phyloP scores from a whole-genome alignment of 2,113 vertebrate species.

The Loxodonta africana region DNA sequence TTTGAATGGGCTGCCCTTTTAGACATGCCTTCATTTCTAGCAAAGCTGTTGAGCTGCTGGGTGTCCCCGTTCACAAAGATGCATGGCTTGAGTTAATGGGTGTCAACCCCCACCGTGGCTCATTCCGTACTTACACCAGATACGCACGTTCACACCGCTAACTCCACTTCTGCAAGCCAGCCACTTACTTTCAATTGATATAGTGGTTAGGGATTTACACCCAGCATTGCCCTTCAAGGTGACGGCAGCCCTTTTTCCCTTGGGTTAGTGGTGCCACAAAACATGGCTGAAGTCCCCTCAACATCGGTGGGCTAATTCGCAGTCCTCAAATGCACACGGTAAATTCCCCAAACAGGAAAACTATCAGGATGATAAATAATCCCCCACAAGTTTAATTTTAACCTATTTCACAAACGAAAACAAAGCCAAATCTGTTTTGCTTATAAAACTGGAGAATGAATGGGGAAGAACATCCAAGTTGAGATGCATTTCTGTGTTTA shows the following conservation, averaged over 20 bases:
- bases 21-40: neutral
- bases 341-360: neutral
- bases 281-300: neutral
- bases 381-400: neutral
- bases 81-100: fast-evolving
- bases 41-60: neutral
- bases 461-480: neutral
- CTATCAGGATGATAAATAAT: neutral
- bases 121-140: neutral
- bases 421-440: neutral
- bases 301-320: neutral
- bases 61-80: neutral
- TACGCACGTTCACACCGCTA: fast-evolving
- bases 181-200: neutral
- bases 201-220: neutral
- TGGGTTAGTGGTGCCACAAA: too few species aligned
- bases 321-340: neutral
- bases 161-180: neutral
- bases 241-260: fast-evolving
- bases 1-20: neutral
- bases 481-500: neutral
- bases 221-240: too few species aligned
- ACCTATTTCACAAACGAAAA: neutral
- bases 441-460: neutral
- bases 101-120: fast-evolving